Percentiles rank a stretch among this genome's conserved stretches.
Conservation (phyloP, 2,113 vertebrate genomes). For the Tragulus kanchil region DNA sequence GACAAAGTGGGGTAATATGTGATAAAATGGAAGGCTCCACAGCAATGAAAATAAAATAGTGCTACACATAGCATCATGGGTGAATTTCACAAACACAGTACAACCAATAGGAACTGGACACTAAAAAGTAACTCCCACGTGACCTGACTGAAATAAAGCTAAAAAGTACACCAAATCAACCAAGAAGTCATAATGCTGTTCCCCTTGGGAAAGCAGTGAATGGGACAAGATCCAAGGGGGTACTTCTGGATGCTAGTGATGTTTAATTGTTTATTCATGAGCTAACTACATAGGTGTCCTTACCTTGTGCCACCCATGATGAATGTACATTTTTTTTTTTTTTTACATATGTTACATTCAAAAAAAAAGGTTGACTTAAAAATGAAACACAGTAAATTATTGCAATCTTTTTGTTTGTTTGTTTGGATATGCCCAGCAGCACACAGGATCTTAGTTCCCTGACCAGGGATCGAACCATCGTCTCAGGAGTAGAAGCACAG, state of each 20-base stretch:
- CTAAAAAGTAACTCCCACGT: background rate
- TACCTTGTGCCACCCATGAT: background rate
- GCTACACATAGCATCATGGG: fast-evolving
- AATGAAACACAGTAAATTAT: background rate
- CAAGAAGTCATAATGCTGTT: background rate
- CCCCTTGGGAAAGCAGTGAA: background rate
- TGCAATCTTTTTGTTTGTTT: background rate
- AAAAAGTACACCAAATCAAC: background rate
- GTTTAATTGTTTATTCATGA: background rate
- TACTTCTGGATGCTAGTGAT: background rate
- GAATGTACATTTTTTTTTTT: background rate
- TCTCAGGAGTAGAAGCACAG: background rate
- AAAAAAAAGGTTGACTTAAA: background rate
- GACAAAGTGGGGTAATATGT: background rate
- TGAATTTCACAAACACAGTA: background rate
- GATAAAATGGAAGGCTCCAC: background rate
- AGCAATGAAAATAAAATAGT: background rate
- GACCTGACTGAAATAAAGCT: background rate
- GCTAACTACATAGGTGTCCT: background rate
- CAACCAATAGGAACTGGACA: background rate
- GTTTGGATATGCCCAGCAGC: background rate
- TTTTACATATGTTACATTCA: background rate
- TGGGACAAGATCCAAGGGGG: fast-evolving
- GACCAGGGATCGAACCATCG: background rate
- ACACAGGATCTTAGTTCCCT: background rate